These are phyloP conservation scores for Caiman crocodilus DNA, from an alignment of 2,797 vertebrate genomes.

Conservation along the genomic window DNA sequence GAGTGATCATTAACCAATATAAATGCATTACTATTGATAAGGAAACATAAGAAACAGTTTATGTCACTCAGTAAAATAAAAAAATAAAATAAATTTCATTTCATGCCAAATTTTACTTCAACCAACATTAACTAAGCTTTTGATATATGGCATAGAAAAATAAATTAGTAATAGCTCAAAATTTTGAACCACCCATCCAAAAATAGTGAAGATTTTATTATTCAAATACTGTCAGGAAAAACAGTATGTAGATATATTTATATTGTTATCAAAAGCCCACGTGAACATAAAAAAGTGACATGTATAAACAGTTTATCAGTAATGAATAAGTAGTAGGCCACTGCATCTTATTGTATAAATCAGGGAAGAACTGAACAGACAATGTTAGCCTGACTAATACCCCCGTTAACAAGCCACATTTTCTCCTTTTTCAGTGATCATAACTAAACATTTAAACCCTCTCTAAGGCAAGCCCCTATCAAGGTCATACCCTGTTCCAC, in stretches of 20 bases:
- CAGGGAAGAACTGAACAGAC: slow-evolving; percentile 20
- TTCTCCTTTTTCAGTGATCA: not conserved
- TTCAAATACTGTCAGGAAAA: slow-evolving; percentile 36
- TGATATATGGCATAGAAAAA: slow-evolving; percentile 46
- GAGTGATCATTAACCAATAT: not conserved
- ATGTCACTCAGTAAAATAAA: slow-evolving; percentile 25
- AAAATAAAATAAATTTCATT: slow-evolving; percentile 40
- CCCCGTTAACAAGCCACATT: slow-evolving; percentile 5
- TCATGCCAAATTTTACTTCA: slow-evolving; percentile 17
- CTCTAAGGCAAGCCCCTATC: not conserved
- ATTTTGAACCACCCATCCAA: slow-evolving; percentile 51
- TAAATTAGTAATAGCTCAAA: not conserved
- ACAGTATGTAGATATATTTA: slow-evolving; percentile 60
- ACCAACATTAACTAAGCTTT: slow-evolving; percentile 6
- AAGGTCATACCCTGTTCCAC: slow-evolving; percentile 8
- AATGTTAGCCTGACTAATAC: slow-evolving; percentile 39
- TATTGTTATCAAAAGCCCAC: slow-evolving; percentile 64
- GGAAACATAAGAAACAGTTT: slow-evolving; percentile 34
- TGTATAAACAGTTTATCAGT: slow-evolving; percentile 55
- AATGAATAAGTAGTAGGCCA: slow-evolving; percentile 57
- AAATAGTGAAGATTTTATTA: slow-evolving; percentile 53
- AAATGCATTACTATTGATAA: slow-evolving; percentile 50
- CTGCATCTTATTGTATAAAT: slow-evolving; percentile 14
- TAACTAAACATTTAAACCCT: slow-evolving; percentile 7
- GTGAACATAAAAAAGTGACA: slow-evolving; percentile 17